These are phyloP conservation scores for Melieria crassipennis DNA, from an alignment of 2,888 invertebrate genomes.

Conservation along the genomic window DNA sequence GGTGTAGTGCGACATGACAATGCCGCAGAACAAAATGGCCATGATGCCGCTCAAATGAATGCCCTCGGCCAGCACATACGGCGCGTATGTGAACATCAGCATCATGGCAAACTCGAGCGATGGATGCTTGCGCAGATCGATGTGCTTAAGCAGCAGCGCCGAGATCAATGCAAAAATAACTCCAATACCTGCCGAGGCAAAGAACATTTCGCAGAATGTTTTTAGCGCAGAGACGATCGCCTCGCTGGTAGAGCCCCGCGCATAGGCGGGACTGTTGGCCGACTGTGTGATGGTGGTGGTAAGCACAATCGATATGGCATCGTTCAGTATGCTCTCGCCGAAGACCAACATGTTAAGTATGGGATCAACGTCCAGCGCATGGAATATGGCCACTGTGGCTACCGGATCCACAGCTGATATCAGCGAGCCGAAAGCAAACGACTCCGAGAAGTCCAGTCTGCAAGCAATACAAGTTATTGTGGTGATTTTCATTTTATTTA, in stretches of 20 bases:
- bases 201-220: constrained; percentile 96
- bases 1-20: constrained; percentile 99
- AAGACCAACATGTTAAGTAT: constrained; percentile 99
- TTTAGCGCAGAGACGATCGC: constrained; percentile 89
- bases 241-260: constrained; percentile 74
- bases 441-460: constrained; percentile 92
- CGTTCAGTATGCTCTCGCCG: constrained; percentile 84
- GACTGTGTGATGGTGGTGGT: constrained; percentile 88
- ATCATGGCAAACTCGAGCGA: constrained; percentile 98
- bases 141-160: constrained; percentile 91
- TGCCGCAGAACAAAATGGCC: constrained; percentile 98
- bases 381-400: constrained; percentile 98
- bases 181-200: constrained; percentile 97
- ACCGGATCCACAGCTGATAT: constrained; percentile 99
- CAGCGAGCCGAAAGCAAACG: constrained; percentile 95
- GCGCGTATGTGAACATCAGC: constrained; percentile 97
- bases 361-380: constrained; percentile 96
- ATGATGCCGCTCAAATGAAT: constrained; percentile 96
- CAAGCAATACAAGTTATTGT: constrained; percentile 65
- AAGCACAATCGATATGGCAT: constrained; percentile 97
- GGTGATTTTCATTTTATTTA: not conserved
- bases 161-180: constrained; percentile 93
- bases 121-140: constrained; percentile 96
- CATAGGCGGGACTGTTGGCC: constrained; percentile 72
- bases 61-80: constrained; percentile 97